phyloP scores from a whole-genome alignment of 2,888 invertebrate genomes.

The Folsomia manolachei region DNA sequence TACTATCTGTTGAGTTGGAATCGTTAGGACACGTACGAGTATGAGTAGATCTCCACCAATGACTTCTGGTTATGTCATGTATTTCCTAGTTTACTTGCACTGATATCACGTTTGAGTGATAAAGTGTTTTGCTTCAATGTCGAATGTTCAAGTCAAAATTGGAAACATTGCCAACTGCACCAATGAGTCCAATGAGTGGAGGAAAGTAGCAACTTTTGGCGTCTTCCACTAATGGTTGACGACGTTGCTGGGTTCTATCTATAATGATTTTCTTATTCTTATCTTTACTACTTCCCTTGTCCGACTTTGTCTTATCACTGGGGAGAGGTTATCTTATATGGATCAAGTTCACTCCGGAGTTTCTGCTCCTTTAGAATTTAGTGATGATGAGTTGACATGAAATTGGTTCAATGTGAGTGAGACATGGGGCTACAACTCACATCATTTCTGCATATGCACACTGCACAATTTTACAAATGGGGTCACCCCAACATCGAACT shows the following conservation, averaged over 20 bases:
- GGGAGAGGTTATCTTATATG: not conserved
- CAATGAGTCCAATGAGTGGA: not conserved
- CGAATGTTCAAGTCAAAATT: not conserved
- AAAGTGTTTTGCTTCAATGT: no score
- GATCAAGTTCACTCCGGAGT: conserved; percentile 6
- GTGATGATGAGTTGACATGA: not conserved
- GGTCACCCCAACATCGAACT: no score
- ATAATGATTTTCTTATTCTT: not conserved
- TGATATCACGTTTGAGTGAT: not conserved
- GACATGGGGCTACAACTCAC: not conserved
- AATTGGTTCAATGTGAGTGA: not conserved
- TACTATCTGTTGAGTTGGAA: not conserved
- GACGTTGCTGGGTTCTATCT: no score
- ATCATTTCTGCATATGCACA: not conserved
- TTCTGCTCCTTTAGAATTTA: conserved; percentile 1
- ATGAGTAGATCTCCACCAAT: no score
- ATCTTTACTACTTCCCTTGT: conserved; percentile 23
- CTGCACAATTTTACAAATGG: conserved; percentile 32
- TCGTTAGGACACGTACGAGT: no score
- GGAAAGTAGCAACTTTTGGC: not conserved
- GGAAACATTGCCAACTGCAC: not conserved
- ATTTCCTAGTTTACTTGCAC: not conserved
- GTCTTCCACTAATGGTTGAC: not conserved
- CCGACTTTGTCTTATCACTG: conserved; percentile 20
- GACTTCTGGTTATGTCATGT: not conserved